phyloP scores from a whole-genome alignment of 2,113 vertebrate species.

The Spea multiplicata region DNA sequence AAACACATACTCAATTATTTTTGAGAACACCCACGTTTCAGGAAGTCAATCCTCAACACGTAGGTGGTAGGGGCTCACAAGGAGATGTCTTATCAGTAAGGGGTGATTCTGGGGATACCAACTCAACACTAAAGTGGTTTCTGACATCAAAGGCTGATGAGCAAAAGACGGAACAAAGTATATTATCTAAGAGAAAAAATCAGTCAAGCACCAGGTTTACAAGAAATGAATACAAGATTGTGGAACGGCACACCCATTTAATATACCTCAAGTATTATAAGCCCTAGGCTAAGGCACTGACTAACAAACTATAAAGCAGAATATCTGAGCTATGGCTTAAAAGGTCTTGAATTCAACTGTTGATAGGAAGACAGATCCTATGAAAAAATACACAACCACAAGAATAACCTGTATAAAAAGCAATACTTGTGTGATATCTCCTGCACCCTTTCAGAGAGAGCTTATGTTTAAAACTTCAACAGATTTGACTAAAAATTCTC shows the following conservation, averaged over 20 bases:
- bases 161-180: conserved; percentile 30
- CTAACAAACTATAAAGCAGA: no score
- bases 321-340: no score
- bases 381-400: no score
- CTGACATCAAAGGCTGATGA: conserved; percentile 28
- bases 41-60: conserved; percentile 70
- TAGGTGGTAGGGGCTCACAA: conserved; percentile 64
- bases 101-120: conserved; percentile 74
- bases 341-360: no score
- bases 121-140: conserved; percentile 56
- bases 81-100: conserved; percentile 57
- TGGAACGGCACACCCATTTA: background rate
- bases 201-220: conserved; percentile 10
- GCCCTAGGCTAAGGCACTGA: background rate
- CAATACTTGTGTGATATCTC: no score
- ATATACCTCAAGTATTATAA: background rate
- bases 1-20: background rate
- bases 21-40: conserved; percentile 65
- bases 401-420: no score
- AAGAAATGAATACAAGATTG: conserved; percentile 16
- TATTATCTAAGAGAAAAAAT: conserved; percentile 26
- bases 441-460: no score
- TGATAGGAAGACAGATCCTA: no score
- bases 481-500: no score
- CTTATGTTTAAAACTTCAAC: no score